These are phyloP conservation scores for Acanthosoma haemorrhoidale DNA, from an alignment of 2,888 invertebrate genomes.

Conservation along the genomic window DNA sequence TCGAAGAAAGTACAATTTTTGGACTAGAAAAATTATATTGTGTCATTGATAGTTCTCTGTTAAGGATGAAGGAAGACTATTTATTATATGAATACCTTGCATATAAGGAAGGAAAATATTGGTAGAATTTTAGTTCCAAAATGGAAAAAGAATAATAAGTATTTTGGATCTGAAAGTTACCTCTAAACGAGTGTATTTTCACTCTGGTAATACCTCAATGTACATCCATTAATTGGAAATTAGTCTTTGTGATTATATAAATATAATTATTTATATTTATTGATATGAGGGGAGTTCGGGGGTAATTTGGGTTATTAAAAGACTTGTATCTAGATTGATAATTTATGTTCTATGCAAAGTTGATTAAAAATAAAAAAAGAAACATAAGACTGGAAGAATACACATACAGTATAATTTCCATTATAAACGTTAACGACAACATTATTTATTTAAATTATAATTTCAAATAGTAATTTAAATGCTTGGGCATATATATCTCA, in stretches of 20 bases:
- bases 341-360: neutral
- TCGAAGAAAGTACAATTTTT: neutral
- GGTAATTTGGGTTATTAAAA: neutral
- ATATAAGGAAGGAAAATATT: neutral
- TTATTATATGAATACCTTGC: neutral
- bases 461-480: neutral
- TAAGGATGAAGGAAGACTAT: neutral
- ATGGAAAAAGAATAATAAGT: neutral
- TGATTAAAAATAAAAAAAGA: neutral
- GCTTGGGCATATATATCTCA: too few species aligned
- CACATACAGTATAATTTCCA: neutral
- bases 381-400: neutral
- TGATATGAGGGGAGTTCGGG: neutral
- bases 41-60: neutral
- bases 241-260: neutral
- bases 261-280: neutral
- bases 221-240: neutral
- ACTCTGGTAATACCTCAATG: slow-evolving; percentile 20
- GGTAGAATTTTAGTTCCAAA: slow-evolving; percentile 14
- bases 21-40: neutral
- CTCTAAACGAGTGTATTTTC: neutral
- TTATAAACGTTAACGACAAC: neutral
- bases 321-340: neutral
- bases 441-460: slow-evolving; percentile 2
- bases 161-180: slow-evolving; percentile 19